Conservation (phyloP, 2,888 invertebrate species). For the Andrena flavipes region DNA sequence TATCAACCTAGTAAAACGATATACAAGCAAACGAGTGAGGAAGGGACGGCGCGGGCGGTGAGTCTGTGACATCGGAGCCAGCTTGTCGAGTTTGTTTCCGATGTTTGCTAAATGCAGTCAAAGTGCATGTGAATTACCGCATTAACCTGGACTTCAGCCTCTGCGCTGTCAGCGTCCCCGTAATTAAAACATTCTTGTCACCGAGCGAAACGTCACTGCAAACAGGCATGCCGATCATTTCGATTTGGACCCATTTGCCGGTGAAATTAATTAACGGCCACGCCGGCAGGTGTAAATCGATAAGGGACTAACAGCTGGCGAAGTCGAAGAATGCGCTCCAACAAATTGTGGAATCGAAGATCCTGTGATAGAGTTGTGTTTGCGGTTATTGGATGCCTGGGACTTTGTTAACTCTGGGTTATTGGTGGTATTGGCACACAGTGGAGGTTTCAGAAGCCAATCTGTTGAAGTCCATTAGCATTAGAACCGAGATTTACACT, state of each 20-base stretch:
- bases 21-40: constrained; percentile 45
- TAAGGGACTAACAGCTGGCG: constrained; percentile 12
- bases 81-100: constrained; percentile 78
- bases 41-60: constrained; percentile 31
- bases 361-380: no score
- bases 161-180: constrained; percentile 61
- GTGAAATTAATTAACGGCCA: constrained; percentile 69
- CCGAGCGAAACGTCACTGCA: constrained; percentile 65
- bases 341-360: no score
- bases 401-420: no score
- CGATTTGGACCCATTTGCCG: constrained; percentile 67
- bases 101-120: constrained; percentile 81
- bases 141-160: constrained; percentile 77
- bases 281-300: constrained; percentile 24
- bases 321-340: not conserved
- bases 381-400: no score
- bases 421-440: no score
- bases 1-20: constrained; percentile 63
- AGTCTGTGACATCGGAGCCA: constrained; percentile 72
- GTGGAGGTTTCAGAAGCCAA: no score
- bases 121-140: constrained; percentile 83
- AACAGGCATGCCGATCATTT: constrained; percentile 74
- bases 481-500: no score
- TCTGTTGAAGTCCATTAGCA: no score
- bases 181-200: constrained; percentile 81